phyloP scores from a whole-genome alignment of 2,888 invertebrate genomes.

The Andrena hattorfiana region DNA sequence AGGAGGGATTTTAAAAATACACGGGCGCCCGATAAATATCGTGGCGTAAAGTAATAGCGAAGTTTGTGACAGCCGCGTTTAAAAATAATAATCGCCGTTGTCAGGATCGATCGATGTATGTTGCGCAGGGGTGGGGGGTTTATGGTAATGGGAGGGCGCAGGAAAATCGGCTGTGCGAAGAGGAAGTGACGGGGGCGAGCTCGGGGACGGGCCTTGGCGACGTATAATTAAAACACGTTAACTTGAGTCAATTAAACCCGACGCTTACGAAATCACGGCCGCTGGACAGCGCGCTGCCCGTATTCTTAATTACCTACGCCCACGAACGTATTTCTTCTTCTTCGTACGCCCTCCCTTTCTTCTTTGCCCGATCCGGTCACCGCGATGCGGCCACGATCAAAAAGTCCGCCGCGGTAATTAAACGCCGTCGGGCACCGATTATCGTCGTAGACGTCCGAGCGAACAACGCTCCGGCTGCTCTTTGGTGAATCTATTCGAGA shows the following conservation, averaged over 20 bases:
- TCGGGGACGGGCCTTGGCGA: conserved; percentile 13
- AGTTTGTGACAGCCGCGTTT: conserved; percentile 50
- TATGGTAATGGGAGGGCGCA: neutral
- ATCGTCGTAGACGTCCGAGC: conserved; percentile 27
- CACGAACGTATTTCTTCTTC: conserved; percentile 51
- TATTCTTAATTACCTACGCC: conserved; percentile 71
- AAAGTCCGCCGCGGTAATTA: conserved; percentile 63
- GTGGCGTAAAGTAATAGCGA: conserved; percentile 43
- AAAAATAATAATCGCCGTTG: conserved; percentile 43
- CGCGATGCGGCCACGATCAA: conserved; percentile 45
- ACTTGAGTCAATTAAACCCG: conserved; percentile 77
- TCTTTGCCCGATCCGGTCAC: conserved; percentile 12
- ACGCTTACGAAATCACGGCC: conserved; percentile 69
- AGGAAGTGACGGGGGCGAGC: conserved; percentile 19
- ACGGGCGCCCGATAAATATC: conserved; percentile 41
- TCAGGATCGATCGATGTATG: conserved; percentile 44
- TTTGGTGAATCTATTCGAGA: conserved; percentile 1
- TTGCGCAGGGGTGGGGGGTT: neutral
- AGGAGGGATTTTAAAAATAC: conserved; percentile 47
- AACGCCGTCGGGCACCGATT: conserved; percentile 41
- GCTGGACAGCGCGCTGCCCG: conserved; percentile 44
- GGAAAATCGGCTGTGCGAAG: conserved; percentile 14
- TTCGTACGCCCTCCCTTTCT: conserved; percentile 20
- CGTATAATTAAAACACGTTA: conserved; percentile 76
- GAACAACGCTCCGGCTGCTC: conserved; percentile 19